Conservation (phyloP, 92 coral and sea anemone species). For the Paramuricea clavata region DNA sequence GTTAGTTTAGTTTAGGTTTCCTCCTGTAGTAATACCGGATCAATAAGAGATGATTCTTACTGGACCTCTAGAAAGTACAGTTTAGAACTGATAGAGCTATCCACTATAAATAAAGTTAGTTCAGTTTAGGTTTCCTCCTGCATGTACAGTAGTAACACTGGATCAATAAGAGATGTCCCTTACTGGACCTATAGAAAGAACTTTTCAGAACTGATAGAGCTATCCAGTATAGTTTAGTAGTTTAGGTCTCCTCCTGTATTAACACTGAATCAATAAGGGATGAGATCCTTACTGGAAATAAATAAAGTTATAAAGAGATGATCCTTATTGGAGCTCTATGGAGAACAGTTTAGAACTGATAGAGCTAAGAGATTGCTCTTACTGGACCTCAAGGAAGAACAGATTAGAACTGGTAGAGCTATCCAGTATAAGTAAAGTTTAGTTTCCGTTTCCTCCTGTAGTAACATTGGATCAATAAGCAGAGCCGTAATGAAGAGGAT, state of each 20-base stretch:
- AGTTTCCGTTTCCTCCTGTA: background rate
- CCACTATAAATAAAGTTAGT: too few relatives aligned
- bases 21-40: too few relatives aligned
- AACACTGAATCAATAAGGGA: background rate
- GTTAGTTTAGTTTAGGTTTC: too few relatives aligned
- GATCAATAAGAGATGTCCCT: too few relatives aligned
- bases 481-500: background rate
- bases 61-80: too few relatives aligned
- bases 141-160: background rate
- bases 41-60: too few relatives aligned
- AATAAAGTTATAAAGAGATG: background rate
- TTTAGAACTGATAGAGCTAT: too few relatives aligned
- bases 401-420: background rate
- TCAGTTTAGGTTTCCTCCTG: background rate
- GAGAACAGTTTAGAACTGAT: slow-evolving; percentile 3
- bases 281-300: background rate
- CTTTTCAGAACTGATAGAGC: too few relatives aligned
- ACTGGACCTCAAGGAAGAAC: background rate
- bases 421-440: background rate
- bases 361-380: background rate
- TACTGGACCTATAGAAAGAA: too few relatives aligned
- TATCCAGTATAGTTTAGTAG: too few relatives aligned
- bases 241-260: background rate
- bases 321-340: background rate
- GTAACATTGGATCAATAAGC: too few relatives aligned